Evolutionary conservation across 2,888 invertebrate species (phyloP).

Genomic region (Patella pellucida): DNA sequence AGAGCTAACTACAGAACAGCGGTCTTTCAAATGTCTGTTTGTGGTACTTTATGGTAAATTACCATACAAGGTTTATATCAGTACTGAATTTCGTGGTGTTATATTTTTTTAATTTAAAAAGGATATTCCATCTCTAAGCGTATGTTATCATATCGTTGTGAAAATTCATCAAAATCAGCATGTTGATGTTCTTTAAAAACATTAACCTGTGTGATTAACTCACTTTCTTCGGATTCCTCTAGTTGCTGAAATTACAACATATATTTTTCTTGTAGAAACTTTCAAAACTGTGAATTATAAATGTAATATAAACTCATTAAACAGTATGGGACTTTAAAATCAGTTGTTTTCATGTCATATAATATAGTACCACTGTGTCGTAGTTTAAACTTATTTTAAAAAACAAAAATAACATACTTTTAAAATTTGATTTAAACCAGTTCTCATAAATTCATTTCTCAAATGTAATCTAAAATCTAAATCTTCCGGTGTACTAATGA

Average conservation of each 20-base stretch:
- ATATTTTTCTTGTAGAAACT: too few species aligned
- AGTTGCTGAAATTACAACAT: conserved; percentile 49
- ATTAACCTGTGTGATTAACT: conserved; percentile 86
- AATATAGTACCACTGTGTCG: too few species aligned
- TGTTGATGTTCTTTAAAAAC: conserved; percentile 91
- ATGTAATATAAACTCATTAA: too few species aligned
- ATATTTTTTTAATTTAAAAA: conserved; percentile 38
- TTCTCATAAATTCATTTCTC: conserved; percentile 94
- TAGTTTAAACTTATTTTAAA: too few species aligned
- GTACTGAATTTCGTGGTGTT: too few species aligned
- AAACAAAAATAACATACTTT: conserved; percentile 71
- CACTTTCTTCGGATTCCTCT: conserved; percentile 59
- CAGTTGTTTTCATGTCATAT: too few species aligned
- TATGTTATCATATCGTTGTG: conserved; percentile 91
- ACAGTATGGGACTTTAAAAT: too few species aligned
- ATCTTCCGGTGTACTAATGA: conserved; percentile 87
- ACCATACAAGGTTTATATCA: too few species aligned
- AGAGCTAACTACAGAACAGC: too few species aligned
- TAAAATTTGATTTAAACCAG: conserved; percentile 88
- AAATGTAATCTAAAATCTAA: conserved; percentile 93
- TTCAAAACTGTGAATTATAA: too few species aligned
- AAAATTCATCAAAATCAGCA: conserved; percentile 93
- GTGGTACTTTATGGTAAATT: too few species aligned
- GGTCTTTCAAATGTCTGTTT: too few species aligned
- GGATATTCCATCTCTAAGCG: conserved; percentile 86